Base-by-base conservation (phyloP, 1,140 invertebrate species). In the Caenorhabditis inopinata region DNA sequence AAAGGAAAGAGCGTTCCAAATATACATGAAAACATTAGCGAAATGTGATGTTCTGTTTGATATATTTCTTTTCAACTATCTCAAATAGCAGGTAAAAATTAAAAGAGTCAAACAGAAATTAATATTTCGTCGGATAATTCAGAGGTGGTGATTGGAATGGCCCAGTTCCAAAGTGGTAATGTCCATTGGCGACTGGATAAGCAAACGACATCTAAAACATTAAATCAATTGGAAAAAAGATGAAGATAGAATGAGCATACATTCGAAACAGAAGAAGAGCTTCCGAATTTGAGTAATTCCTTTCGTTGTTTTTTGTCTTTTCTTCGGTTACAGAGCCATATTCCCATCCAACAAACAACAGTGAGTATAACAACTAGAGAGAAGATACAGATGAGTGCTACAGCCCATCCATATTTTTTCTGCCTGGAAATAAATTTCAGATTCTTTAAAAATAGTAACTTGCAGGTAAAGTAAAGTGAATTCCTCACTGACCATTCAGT, bases 331-430 rank as follows among this genome's bases (percentile, higher is more conserved):
- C 84, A 73, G 9, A 83, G 51, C 82, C 82, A 83, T 0, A 82
- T 74, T n/a, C 84, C 42, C 58, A 83, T 62, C 48, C 68, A 76
- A 29, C 84, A 48, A 25, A 83, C 23, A 1, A 76, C 46, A 16
- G 82, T 75, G 14, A 83, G 9, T 23, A 83, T 46, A 35, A 83
- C 79, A 46, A 83, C 27, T 11, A 78, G 45, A 25, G 82, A 82
- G 32, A 83, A 82, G 27, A 83, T 81, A 29, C 84, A 68, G 38
- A 83, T 82, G 18, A 83, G 82, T 29, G 82, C 82, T 7, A 83
- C 82, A 18, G 82, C 82, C 82, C 82, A 83, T 29, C 79, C 82
- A 46, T 83, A 83, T 46, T 83, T 83, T 46, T 74, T 62, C 32
- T 76, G 78, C 82, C 82, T 83, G 27, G 38, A 42, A 42, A 42